Evolutionary conservation across 37 sponge, comb jelly and placozoan species (phyloP), one percentile per base, ranked within the genome.

Genomic region (Agelas oroides): DNA sequence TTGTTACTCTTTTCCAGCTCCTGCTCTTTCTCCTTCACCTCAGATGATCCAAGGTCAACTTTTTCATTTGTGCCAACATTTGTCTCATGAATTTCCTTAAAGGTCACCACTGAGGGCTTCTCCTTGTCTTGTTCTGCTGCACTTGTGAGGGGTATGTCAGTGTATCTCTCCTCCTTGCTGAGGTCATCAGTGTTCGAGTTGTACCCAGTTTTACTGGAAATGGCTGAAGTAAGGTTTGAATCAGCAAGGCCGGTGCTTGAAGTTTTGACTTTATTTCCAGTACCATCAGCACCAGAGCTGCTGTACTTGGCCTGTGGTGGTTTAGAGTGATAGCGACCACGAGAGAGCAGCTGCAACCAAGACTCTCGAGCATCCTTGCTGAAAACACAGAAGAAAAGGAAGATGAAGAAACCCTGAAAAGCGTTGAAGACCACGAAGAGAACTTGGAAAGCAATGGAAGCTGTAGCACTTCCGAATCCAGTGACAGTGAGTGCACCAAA

Each of bases 321-420:
- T 1, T 38, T 37, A 0, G 68, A 68, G 24, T 72, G 60, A 21
- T 63, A 64, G 24, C 19, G 63, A 3, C 78, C 78, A 77, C 62
- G 37, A 63, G 36, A 40, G 23, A 72, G 16, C 30, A 40, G 6
- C 24, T 59, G 60, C 18, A 33, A 14, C 80, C 80, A 79, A 8
- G 25, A 55, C 54, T 79, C 68, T 28, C 67, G 68, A 1, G 41
- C 66, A 23, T 79, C 80, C 12, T 35, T 23, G 39, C 34, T 65
- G 67, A 79, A 19, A 0, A 67, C 54, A 41, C 66, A 65, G 54
- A 79, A 53, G 31, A 65, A 65, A 31, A 79, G 35, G 68, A 77
- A 77, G 36, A 77, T 77, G 17, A 36, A 30, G 61, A 77, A 77
- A 0, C 77, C 77, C 34, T 77, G 80, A 33, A 65, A 36, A 1